Evolutionary conservation across 2,888 invertebrate genomes (phyloP).

Genomic region (Mythimna pallens): DNA sequence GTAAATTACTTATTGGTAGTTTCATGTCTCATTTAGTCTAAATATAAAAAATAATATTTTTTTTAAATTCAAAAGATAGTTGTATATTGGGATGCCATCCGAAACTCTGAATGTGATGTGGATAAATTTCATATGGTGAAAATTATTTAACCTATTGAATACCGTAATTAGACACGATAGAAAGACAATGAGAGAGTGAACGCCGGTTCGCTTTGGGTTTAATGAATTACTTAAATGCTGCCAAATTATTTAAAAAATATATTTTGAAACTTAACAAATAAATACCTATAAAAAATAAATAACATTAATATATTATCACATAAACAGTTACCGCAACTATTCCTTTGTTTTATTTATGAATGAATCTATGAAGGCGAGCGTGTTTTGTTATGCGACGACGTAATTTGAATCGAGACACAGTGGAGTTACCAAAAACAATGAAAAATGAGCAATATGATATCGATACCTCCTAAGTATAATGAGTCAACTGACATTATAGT

Average conservation of each 20-base stretch:
- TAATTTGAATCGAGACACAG: slow-evolving; percentile 52
- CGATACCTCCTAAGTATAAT: too few species aligned
- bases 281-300: neutral
- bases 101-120: too few species aligned
- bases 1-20: neutral
- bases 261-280: neutral
- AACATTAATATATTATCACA: slow-evolving; percentile 1
- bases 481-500: too few species aligned
- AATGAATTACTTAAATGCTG: neutral
- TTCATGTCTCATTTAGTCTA: too few species aligned
- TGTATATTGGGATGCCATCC: neutral
- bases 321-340: neutral
- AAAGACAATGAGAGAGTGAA: too few species aligned
- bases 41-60: neutral
- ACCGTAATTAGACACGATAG: too few species aligned
- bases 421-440: slow-evolving; percentile 57
- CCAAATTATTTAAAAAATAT: neutral
- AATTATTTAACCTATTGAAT: too few species aligned
- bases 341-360: slow-evolving; percentile 46
- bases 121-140: neutral
- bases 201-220: too few species aligned
- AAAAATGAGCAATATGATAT: slow-evolving; percentile 42
- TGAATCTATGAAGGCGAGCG: slow-evolving; percentile 45
- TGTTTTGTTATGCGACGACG: slow-evolving; percentile 44
- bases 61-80: neutral